A percentile compares a stretch with the other conserved stretches of the same genome.
These are phyloP conservation scores for Anguilla rostrata DNA, from an alignment of 2,113 vertebrate species.

Conservation along the genomic window DNA sequence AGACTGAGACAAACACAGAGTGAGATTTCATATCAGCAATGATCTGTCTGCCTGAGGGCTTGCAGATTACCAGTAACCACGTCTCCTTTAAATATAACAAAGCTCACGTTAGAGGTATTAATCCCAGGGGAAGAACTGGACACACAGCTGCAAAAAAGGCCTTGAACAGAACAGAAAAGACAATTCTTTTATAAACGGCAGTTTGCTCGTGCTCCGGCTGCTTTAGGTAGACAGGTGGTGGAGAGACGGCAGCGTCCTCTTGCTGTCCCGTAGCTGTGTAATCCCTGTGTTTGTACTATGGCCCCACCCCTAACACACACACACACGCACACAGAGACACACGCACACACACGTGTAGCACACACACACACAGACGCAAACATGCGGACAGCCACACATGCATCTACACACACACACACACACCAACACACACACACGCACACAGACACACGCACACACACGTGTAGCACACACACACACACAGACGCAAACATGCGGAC, in stretches of 20 bases:
- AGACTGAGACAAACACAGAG: not conserved
- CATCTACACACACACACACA: not conserved
- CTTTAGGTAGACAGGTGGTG: not conserved
- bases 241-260: not conserved
- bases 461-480: too few relatives aligned
- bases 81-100: constrained; percentile 20
- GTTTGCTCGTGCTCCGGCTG: not conserved
- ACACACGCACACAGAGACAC: too few relatives aligned
- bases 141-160: constrained; percentile 7
- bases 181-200: not conserved
- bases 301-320: not conserved
- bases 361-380: too few relatives aligned
- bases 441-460: too few relatives aligned
- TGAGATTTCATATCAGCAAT: not conserved
- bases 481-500: too few relatives aligned
- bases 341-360: too few relatives aligned
- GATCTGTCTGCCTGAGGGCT: not conserved
- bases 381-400: too few relatives aligned
- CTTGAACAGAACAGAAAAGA: constrained; percentile 10
- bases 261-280: not conserved
- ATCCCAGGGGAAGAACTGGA: not conserved
- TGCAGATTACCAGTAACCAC: not conserved
- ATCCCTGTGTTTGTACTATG: constrained; percentile 5
- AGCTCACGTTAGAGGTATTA: constrained; percentile 3
- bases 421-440: not conserved